phyloP scores from a whole-genome alignment of 2,113 vertebrate species.

The Cettia cetti region DNA sequence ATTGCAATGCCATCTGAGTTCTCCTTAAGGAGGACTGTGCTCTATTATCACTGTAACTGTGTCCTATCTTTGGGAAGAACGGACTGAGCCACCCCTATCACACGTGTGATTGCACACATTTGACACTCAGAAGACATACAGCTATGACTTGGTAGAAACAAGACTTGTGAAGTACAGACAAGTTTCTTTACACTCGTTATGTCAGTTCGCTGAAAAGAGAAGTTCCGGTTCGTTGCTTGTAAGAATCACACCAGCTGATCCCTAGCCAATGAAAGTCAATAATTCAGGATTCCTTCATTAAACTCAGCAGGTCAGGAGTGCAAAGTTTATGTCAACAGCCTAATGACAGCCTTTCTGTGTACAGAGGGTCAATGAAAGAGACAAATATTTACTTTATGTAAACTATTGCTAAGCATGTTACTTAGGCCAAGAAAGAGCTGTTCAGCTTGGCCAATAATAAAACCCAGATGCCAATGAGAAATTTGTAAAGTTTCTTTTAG shows the following conservation, averaged over 20 bases:
- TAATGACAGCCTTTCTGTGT: background rate
- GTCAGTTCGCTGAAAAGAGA: background rate
- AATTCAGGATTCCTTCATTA: background rate
- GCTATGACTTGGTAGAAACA: background rate
- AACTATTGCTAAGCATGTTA: constrained; percentile 28
- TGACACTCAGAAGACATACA: background rate
- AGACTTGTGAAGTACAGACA: background rate
- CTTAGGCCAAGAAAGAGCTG: background rate
- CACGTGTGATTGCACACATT: background rate
- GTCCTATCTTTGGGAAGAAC: background rate
- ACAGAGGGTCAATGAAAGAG: constrained; percentile 4
- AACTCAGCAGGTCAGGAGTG: background rate
- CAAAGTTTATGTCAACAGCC: constrained; percentile 37
- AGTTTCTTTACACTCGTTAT: background rate
- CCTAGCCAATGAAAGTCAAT: background rate
- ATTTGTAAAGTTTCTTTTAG: background rate
- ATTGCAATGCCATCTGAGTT: background rate
- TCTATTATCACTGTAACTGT: background rate
- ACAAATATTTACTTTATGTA: constrained; percentile 59
- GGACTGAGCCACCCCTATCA: background rate
- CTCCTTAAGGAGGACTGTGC: background rate
- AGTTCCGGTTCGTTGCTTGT: background rate
- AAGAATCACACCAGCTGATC: background rate
- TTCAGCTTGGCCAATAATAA: constrained; percentile 21
- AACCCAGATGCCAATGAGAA: constrained; percentile 29